Evolutionary conservation across 92 coral and sea anemone genomes (phyloP), one percentile per base, ranked within the genome.

Genomic region (Zoanthus gigantus): DNA sequence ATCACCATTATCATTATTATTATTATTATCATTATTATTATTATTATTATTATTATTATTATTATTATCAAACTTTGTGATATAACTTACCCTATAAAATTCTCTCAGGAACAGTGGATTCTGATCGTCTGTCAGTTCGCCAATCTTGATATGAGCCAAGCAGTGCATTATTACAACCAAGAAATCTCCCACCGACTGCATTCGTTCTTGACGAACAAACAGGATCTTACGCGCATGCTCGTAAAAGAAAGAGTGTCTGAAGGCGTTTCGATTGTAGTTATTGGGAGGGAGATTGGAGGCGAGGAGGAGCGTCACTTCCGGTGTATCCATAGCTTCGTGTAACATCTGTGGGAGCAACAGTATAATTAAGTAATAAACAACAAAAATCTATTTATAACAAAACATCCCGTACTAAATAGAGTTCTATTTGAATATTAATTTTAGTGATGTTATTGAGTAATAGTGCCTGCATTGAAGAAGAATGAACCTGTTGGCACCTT

Each of bases 161-260:
- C 98, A 96, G 78, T 97, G 99, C 97, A 97, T 95, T 14, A 97
- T 92, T 52, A 97, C 99, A 7, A 97, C 98, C 69, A 97, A 54
- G 84, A 97, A 97, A 90, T 97, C 99, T 23, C 99, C 99, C 32
- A 97, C 98, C 5, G 98, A 95, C 77, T 97, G 97, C 92, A 97
- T 90, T n/a, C 99, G 91, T 86, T 97, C 99, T 83, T 97, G 98
- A 9, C 99, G 96, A 63, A 97, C 91, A 48, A 97, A 97, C 81
- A 97, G 86, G 72, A 97, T 96, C 91, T 93, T 91, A 34, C 99
- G 99, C 85, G 97, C 94, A 91, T 97, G 94, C 96, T 97, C 99
- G 92, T 93, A 97, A 85, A 97, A 97, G 92, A 97, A 97, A 34
- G 99, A 97, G 71, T 92, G 93, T 82, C 99, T 89, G 93, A 97